Conservation (phyloP, 2,113 vertebrate genomes). For the Balaenoptera acutorostrata region DNA sequence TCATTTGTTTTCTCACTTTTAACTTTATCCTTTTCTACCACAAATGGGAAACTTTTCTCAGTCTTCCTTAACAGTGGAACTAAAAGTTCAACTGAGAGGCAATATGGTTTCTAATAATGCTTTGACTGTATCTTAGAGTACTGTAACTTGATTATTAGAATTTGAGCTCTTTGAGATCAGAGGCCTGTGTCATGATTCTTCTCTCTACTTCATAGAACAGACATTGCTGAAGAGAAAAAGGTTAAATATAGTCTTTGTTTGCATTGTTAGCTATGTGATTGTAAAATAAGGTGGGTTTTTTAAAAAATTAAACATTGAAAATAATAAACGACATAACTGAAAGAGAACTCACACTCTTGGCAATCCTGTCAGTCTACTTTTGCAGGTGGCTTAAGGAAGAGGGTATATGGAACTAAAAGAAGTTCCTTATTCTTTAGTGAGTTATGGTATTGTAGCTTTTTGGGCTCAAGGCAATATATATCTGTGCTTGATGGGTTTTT, state of each 20-base stretch:
- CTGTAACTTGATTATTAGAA: background rate
- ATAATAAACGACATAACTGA: background rate
- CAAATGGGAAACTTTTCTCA: background rate
- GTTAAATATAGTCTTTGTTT: background rate
- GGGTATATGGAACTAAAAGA: background rate
- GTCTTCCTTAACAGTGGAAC: background rate
- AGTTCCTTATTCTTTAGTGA: background rate
- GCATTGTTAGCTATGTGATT: background rate
- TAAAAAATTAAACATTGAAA: background rate
- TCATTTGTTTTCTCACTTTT: background rate
- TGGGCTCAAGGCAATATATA: background rate
- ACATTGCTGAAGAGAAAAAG: background rate
- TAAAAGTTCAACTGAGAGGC: background rate
- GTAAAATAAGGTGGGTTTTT: background rate
- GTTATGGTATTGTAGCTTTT: background rate
- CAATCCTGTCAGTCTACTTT: background rate
- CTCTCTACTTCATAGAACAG: background rate
- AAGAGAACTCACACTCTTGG: background rate
- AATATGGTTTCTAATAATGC: background rate
- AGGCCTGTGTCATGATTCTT: background rate
- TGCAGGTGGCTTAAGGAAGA: background rate
- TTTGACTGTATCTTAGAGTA: background rate
- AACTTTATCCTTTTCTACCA: background rate
- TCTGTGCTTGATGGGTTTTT: background rate
- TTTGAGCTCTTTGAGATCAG: background rate